These are phyloP conservation scores for Caerostris darwini DNA, from an alignment of 1,140 invertebrate genomes.

Conservation along the genomic window DNA sequence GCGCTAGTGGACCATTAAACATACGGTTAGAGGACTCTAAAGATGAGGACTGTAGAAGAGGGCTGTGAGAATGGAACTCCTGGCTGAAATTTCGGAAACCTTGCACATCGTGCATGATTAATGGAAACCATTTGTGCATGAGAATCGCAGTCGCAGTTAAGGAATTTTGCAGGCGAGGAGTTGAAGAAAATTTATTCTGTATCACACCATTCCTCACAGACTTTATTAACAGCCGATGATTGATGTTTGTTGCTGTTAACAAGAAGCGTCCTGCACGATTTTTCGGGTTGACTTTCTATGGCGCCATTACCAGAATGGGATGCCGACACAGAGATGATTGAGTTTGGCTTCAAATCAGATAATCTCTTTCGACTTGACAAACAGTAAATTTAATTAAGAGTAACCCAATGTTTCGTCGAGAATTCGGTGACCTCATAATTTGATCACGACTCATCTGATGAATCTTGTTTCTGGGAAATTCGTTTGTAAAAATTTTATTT, in stretches of 20 bases:
- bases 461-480: too few species aligned
- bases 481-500: too few species aligned
- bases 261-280: conserved; percentile 13
- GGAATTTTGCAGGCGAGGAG: background rate
- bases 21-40: background rate
- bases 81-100: conserved; percentile 44
- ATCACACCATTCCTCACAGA: background rate
- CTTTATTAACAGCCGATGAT: conserved; percentile 25
- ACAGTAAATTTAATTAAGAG: conserved; percentile 43
- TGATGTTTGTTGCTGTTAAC: conserved; percentile 34
- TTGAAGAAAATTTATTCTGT: conserved; percentile 30
- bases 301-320: conserved; percentile 8
- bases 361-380: background rate
- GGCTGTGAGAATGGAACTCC: background rate
- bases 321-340: background rate
- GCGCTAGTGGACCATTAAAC: conserved; percentile 21
- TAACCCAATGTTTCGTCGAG: too few species aligned
- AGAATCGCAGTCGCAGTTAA: background rate
- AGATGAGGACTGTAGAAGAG: too few species aligned
- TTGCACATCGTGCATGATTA: conserved; percentile 45
- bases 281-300: conserved; percentile 5
- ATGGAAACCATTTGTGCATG: conserved; percentile 29
- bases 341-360: background rate
- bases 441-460: background rate
- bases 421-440: too few species aligned